These are phyloP conservation scores for Oreochromis grahami DNA, from an alignment of 2,797 vertebrate genomes.

Conservation along the genomic window DNA sequence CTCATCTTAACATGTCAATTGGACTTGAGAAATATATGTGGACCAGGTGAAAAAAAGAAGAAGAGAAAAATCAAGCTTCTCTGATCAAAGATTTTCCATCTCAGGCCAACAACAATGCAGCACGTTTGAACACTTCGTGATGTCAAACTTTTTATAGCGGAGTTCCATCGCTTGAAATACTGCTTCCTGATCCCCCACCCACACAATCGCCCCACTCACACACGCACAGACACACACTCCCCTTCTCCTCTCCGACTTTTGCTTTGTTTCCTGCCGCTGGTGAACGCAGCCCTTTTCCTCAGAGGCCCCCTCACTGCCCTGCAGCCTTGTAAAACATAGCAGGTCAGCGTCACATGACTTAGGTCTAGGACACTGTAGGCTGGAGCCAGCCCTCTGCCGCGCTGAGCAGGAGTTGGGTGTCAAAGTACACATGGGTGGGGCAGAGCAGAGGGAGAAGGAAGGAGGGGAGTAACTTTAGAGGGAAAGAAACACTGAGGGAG, in stretches of 20 bases:
- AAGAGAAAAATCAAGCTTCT: slow-evolving; percentile 47
- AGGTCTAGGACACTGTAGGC: slow-evolving; percentile 55
- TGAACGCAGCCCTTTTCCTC: slow-evolving; percentile 55
- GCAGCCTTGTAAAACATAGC: slow-evolving; percentile 72
- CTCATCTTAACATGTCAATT: slow-evolving; percentile 58
- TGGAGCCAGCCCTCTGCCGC: slow-evolving; percentile 5
- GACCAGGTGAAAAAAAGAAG: slow-evolving; percentile 53
- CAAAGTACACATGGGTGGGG: slow-evolving; percentile 63
- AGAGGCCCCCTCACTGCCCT: slow-evolving; percentile 42
- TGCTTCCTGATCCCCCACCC: slow-evolving; percentile 55
- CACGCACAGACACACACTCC: background rate
- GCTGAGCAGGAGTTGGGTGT: slow-evolving; percentile 46
- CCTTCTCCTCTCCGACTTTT: slow-evolving; percentile 15
- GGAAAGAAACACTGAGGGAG: background rate
- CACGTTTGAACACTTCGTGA: slow-evolving; percentile 36
- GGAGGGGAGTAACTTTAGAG: background rate
- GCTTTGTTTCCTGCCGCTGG: slow-evolving; percentile 66
- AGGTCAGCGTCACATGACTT: slow-evolving; percentile 69
- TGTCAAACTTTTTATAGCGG: slow-evolving; percentile 60
- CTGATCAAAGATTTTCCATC: slow-evolving; percentile 52
- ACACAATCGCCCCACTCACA: background rate
- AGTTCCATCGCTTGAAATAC: slow-evolving; percentile 64
- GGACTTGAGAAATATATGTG: slow-evolving; percentile 48
- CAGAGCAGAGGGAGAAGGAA: slow-evolving; percentile 1
- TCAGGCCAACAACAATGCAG: slow-evolving; percentile 31